Base-by-base conservation (phyloP, 2,113 vertebrate species). In the Odontesthes bonariensis region DNA sequence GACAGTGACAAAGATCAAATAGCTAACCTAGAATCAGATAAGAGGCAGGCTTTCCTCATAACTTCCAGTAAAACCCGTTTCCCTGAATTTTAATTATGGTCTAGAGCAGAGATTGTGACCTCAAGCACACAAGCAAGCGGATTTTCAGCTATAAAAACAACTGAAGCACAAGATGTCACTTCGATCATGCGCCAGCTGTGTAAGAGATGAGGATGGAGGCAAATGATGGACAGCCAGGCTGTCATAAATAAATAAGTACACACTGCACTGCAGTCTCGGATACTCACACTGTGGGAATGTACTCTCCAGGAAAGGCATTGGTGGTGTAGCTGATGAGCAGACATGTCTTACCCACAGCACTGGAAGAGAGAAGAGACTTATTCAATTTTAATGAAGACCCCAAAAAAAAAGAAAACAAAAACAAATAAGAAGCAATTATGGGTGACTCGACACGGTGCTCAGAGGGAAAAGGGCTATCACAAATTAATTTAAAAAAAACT, bases 321-420 rank as follows among this genome's bases (percentile, higher is more conserved):
- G 97, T 99, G 46, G 98, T 99, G 67, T 99, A 99, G 91, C 98
- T 99, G 96, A 99, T 99, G 91, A 99, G 96, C 69, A 99, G 95
- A 93, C 97, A 99, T 82, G 98, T 99, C 93, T 99, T 99, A 96
- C 98, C 98, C 92, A 99, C 98, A 92, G 97, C 98, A 90, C 98
- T 99, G 88, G 35, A 92, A 88, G 56, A 13, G 49, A 63, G 35
- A 73, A 54, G 14, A 19, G 0, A 35, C 7, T 42, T 17, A 0
- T 60, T 79, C 49, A 57, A 9, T 4, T 13, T 60, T 55, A 17
- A 32, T 8, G 8, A 27, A 27, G n/a, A n/a, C n/a, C n/a, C n/a
- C n/a, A n/a, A n/a, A n/a, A n/a, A n/a, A n/a, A n/a, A n/a, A n/a
- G n/a, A n/a, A 31, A 52, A 10, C 9, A 73, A 49, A 49, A 59